Conservation (phyloP, 92 coral and sea anemone species). For the Palythoa grandiflora region DNA sequence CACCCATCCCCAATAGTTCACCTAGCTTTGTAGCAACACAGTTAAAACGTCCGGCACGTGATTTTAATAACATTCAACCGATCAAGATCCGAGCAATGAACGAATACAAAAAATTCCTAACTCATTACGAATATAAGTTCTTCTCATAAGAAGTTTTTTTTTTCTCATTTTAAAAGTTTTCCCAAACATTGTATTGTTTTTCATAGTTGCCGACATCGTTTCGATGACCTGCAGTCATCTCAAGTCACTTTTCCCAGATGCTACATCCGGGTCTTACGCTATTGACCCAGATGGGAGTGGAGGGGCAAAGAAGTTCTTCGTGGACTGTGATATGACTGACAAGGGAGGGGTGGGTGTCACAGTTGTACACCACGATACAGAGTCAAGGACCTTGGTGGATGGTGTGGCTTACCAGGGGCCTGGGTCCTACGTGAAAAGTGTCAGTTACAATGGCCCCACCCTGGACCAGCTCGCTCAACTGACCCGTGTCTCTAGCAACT, state of each 20-base stretch:
- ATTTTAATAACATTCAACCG: too few species aligned
- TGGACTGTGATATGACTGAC: slow-evolving; percentile 49
- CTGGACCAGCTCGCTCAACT: slow-evolving; percentile 14
- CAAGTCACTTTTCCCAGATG: neutral
- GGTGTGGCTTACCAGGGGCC: neutral
- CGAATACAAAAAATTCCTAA: too few species aligned
- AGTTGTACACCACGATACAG: slow-evolving; percentile 34
- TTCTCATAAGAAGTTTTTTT: too few species aligned
- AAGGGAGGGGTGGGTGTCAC: slow-evolving; percentile 42
- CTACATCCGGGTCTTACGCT: slow-evolving; percentile 17
- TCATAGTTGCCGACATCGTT: too few species aligned
- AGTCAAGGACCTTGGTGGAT: slow-evolving; percentile 39
- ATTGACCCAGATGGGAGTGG: slow-evolving; percentile 37
- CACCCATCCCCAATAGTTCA: too few species aligned
- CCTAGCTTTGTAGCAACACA: too few species aligned
- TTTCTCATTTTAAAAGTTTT: too few species aligned
- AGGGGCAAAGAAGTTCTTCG: neutral
- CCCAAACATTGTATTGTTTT: too few species aligned
- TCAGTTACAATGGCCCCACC: slow-evolving; percentile 22
- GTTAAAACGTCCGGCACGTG: too few species aligned
- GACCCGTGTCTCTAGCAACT: slow-evolving; percentile 36
- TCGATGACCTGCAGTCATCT: slow-evolving; percentile 8
- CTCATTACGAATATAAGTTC: too few species aligned
- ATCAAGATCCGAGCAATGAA: too few species aligned
- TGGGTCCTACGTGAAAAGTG: neutral